These are phyloP conservation scores for Mechanitis mazaeus DNA, from an alignment of 2,888 invertebrate genomes.

Conservation along the genomic window DNA sequence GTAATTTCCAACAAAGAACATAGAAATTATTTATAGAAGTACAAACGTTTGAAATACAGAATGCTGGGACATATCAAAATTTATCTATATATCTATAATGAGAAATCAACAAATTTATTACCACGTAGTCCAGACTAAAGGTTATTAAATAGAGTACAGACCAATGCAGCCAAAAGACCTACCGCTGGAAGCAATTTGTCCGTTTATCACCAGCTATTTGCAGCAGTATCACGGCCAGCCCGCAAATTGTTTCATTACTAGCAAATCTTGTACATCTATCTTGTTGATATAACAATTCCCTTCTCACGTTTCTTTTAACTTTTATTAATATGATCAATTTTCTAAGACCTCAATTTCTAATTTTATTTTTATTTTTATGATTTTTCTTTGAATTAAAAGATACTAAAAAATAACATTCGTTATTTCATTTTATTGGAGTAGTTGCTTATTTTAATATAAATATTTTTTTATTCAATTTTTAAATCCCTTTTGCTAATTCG, in stretches of 20 bases:
- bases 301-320: constrained; percentile 10
- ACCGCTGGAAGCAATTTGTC: constrained; percentile 18
- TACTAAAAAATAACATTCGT: too few species aligned
- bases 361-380: not conserved
- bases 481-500: too few species aligned
- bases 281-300: constrained; percentile 16
- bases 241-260: constrained; percentile 30
- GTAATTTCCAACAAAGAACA: not conserved
- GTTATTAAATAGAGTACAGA: not conserved
- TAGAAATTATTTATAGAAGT: not conserved
- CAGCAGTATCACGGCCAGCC: constrained; percentile 15
- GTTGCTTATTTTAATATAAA: too few species aligned
- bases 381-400: too few species aligned
- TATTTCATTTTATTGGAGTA: too few species aligned
- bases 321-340: not conserved
- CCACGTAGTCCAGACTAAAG: too few species aligned
- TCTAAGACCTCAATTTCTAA: not conserved
- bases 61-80: too few species aligned
- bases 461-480: too few species aligned
- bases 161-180: not conserved
- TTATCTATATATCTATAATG: too few species aligned
- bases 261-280: constrained; percentile 23
- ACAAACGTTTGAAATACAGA: not conserved
- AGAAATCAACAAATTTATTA: not conserved
- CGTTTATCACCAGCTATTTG: constrained; percentile 19